Conservation (phyloP, 2,113 vertebrate genomes). For the Okapia johnstoni region DNA sequence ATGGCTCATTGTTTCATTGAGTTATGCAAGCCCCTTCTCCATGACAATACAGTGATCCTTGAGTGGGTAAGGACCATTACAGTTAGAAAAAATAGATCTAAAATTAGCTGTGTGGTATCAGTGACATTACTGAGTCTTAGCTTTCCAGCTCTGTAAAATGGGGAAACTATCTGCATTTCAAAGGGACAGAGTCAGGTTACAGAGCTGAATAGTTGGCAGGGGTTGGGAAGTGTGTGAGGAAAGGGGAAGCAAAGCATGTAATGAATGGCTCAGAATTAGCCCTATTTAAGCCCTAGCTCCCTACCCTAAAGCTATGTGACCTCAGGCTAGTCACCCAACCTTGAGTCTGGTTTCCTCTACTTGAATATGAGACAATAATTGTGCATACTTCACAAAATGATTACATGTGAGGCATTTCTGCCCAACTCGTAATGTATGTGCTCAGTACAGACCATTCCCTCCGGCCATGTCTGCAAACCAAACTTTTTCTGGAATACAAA, state of each 20-base stretch:
- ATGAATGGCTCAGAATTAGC: neutral
- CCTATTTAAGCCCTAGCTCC: neutral
- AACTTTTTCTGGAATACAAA: neutral
- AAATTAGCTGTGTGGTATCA: conserved; percentile 23
- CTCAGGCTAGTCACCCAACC: neutral
- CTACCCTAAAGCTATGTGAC: neutral
- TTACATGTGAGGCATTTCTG: neutral
- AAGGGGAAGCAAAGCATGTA: neutral
- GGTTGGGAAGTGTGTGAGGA: neutral
- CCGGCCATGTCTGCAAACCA: neutral
- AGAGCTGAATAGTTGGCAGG: neutral
- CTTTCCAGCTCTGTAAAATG: neutral
- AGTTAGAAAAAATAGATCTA: neutral
- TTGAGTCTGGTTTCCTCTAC: neutral
- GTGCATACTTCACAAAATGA: neutral
- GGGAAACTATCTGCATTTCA: neutral
- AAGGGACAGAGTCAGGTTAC: neutral
- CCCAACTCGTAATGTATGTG: neutral
- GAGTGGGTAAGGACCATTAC: neutral
- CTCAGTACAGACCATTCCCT: neutral
- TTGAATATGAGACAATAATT: neutral
- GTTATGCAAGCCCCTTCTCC: neutral
- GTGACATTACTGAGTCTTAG: neutral
- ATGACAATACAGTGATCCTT: neutral
- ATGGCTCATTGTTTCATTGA: neutral